Conservation (phyloP, 2,113 vertebrate species). For the Nyctibius bracteatus region DNA sequence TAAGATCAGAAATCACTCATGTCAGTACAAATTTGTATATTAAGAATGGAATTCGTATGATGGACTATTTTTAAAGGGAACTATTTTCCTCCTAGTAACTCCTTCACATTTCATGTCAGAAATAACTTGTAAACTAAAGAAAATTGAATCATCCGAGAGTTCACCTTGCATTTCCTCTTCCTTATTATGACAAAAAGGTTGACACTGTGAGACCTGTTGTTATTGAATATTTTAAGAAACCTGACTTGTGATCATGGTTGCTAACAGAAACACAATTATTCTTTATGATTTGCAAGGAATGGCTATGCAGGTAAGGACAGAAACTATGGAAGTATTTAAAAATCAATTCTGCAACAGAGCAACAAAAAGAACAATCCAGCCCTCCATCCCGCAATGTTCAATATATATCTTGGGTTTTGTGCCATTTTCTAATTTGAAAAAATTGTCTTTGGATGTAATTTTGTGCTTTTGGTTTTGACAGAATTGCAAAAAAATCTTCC, state of each 20-base stretch:
- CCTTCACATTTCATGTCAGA: neutral
- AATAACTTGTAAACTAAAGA: neutral
- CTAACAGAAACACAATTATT: neutral
- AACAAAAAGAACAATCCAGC: neutral
- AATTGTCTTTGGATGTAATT: neutral
- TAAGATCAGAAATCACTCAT: neutral
- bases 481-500: neutral
- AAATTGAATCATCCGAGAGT: neutral
- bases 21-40: neutral
- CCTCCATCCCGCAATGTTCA: neutral
- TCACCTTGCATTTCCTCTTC: neutral
- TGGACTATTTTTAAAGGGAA: neutral
- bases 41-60: neutral
- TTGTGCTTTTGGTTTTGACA: neutral
- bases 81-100: neutral
- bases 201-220: neutral
- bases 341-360: neutral
- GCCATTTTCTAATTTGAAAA: neutral
- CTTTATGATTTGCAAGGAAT: neutral
- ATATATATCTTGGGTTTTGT: neutral
- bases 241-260: neutral
- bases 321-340: neutral
- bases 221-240: neutral
- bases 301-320: neutral
- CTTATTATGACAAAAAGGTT: neutral